phyloP scores from a whole-genome alignment of 2,113 vertebrate species.

The Prinia subflava region DNA sequence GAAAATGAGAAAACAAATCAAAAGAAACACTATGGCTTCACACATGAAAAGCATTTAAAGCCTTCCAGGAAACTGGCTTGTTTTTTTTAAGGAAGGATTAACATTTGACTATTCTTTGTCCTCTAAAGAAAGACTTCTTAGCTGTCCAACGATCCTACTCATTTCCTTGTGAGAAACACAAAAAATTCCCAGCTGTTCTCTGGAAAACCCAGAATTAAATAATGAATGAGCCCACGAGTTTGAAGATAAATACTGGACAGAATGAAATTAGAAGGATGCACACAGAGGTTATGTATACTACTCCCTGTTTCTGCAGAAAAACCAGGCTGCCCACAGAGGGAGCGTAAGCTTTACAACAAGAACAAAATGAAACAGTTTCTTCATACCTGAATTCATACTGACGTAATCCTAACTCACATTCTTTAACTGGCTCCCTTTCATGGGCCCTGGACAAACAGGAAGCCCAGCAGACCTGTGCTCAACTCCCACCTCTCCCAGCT shows the following conservation, averaged over 20 bases:
- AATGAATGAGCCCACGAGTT: neutral
- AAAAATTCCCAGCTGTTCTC: constrained; percentile 13
- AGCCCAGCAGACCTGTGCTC: neutral
- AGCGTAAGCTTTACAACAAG: neutral
- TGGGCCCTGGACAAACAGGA: neutral
- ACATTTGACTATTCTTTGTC: neutral
- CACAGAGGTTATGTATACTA: neutral
- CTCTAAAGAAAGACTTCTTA: neutral
- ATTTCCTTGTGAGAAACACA: neutral
- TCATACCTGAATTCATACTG: neutral
- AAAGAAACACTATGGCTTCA: neutral
- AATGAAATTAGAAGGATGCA: neutral
- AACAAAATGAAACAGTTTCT: neutral
- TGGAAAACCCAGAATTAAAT: neutral
- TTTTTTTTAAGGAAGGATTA: neutral
- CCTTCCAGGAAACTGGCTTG: neutral
- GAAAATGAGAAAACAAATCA: neutral
- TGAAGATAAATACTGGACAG: neutral
- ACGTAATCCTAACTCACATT: neutral
- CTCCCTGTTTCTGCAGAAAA: neutral
- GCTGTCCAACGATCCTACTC: neutral
- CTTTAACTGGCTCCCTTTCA: neutral
- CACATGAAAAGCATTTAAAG: neutral
- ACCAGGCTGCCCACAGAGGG: neutral
- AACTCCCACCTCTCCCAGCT: neutral